Evolutionary conservation across 1,140 invertebrate species (phyloP).

Genomic region (Drosophila azteca): DNA sequence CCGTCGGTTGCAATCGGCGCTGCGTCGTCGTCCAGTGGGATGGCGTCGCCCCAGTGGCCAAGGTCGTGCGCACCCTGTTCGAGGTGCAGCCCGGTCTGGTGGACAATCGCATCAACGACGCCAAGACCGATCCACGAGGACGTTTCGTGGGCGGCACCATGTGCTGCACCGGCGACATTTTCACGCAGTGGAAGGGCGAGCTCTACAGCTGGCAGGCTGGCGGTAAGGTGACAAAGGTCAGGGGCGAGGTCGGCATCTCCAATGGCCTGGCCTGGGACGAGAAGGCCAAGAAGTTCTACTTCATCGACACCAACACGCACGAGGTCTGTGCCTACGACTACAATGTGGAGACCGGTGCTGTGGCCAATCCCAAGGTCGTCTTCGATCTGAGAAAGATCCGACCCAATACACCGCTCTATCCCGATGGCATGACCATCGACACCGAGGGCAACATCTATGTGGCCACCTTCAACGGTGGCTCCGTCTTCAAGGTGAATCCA

Average conservation of each 20-base stretch:
- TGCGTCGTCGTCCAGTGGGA: constrained; percentile 89
- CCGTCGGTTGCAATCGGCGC: constrained; percentile 87
- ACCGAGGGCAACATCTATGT: constrained; percentile 89
- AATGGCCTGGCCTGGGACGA: constrained; percentile 93
- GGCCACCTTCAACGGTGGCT: constrained; percentile 86
- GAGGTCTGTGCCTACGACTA: constrained; percentile 90
- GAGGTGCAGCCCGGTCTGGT: constrained; percentile 86
- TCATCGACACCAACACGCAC: constrained; percentile 89
- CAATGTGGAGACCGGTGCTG: constrained; percentile 87
- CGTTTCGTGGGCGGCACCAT: constrained; percentile 89
- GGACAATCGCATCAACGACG: constrained; percentile 92
- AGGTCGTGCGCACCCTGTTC: constrained; percentile 84
- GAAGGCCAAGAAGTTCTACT: constrained; percentile 89
- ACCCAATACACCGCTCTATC: constrained; percentile 84
- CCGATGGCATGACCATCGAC: constrained; percentile 92
- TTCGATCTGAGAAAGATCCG: constrained; percentile 85
- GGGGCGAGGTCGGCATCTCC: constrained; percentile 87
- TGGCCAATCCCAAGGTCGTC: constrained; percentile 85
- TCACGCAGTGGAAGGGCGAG: constrained; percentile 85
- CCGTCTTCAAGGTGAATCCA: constrained; percentile 79
- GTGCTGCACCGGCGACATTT: constrained; percentile 80
- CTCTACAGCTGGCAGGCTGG: constrained; percentile 85
- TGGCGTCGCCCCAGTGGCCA: constrained; percentile 84
- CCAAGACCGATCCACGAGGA: constrained; percentile 92
- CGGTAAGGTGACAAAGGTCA: constrained; percentile 86